These are phyloP conservation scores for Dolichallabes microphthalmus DNA, from an alignment of 2,113 vertebrate genomes.

Conservation along the genomic window DNA sequence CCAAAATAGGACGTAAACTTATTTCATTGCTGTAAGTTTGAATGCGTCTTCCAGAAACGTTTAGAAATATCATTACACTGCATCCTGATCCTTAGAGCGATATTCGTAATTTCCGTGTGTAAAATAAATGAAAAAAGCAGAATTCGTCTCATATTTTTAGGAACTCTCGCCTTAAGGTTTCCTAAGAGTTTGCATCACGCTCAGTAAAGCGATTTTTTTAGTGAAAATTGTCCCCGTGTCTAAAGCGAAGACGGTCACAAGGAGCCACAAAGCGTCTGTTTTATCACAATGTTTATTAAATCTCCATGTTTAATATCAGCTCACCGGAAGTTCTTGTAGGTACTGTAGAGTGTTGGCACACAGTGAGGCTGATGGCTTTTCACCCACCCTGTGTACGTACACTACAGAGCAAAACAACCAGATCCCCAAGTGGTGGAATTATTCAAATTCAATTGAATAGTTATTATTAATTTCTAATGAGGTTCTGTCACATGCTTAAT, in stretches of 20 bases:
- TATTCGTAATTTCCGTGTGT: neutral
- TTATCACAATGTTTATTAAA: neutral
- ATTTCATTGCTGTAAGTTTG: neutral
- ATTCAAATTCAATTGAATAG: no score
- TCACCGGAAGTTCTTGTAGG: neutral
- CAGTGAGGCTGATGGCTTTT: neutral
- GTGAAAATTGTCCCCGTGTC: neutral
- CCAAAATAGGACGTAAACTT: neutral
- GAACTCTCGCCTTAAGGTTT: neutral
- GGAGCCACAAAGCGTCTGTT: neutral
- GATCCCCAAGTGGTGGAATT: neutral
- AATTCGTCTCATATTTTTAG: neutral
- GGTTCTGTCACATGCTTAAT: neutral
- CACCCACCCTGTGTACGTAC: no score
- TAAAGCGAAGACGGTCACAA: no score
- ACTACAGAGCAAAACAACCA: neutral
- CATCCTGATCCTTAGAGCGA: neutral
- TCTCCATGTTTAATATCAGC: neutral
- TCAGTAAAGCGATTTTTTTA: neutral
- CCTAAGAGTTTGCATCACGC: conserved; percentile 2
- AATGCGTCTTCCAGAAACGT: neutral
- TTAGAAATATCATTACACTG: neutral
- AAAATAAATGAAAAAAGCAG: neutral
- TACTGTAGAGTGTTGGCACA: neutral
- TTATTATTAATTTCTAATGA: neutral